Conservation (phyloP, 2,113 vertebrate genomes). For the Epinephelus fuscoguttatus region DNA sequence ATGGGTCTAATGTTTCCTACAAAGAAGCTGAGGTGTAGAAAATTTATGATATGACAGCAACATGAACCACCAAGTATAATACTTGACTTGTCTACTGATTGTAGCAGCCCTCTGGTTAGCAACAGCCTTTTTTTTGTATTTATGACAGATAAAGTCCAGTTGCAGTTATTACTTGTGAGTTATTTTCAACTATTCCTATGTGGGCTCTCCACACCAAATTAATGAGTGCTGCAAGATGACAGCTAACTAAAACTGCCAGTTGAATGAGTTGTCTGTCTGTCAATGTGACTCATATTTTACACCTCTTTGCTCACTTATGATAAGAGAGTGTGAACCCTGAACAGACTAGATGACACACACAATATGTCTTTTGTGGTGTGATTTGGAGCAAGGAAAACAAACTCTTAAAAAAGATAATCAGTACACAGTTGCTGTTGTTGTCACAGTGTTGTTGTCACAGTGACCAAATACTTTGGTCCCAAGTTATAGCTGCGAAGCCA, state of each 20-base stretch:
- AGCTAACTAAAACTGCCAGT: conserved; percentile 2
- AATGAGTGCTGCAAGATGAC: neutral
- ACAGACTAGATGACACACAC: conserved; percentile 15
- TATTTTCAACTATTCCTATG: neutral
- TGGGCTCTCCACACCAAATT: neutral
- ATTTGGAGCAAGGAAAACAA: conserved; percentile 19
- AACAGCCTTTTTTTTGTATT: neutral
- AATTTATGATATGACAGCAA: neutral
- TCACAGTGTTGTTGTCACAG: no score
- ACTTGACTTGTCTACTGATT: neutral
- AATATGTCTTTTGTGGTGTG: conserved; percentile 20
- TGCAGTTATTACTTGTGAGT: neutral
- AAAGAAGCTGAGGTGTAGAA: neutral
- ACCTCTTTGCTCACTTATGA: conserved; percentile 18
- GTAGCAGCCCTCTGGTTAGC: neutral
- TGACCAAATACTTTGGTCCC: no score
- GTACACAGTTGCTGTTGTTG: neutral
- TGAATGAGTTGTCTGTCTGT: conserved; percentile 32
- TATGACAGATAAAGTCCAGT: neutral
- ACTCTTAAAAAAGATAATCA: neutral
- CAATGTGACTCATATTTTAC: conserved; percentile 20
- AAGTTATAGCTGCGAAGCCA: no score
- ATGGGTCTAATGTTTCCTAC: neutral
- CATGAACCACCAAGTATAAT: neutral
- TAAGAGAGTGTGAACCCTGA: conserved; percentile 9